A percentile compares a stretch with the other conserved stretches of the same genome.
Evolutionary conservation across 2,113 vertebrate species (phyloP).

Genomic region (Labeo catla): DNA sequence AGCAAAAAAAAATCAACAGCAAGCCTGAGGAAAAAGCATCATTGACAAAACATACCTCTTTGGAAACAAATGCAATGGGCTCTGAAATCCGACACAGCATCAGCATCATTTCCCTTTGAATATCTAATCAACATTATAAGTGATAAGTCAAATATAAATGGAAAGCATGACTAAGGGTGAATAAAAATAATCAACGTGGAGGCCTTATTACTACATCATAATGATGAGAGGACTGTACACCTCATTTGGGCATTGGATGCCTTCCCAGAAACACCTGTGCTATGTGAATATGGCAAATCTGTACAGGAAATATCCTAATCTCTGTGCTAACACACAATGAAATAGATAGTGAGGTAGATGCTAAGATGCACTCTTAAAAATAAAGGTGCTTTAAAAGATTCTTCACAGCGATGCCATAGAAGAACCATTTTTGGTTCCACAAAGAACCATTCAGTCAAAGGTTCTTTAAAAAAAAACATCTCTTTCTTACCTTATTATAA

Average conservation of each 20-base stretch:
- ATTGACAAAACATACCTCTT: slow-evolving; percentile 23
- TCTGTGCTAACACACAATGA: slow-evolving; percentile 32
- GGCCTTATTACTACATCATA: slow-evolving; percentile 17
- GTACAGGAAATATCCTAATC: slow-evolving; percentile 36
- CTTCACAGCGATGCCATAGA: no score
- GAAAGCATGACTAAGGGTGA: not conserved
- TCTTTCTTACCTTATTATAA: no score
- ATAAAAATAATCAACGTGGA: slow-evolving; percentile 39
- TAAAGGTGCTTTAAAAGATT: no score
- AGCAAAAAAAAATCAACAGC: not conserved
- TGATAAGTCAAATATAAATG: not conserved
- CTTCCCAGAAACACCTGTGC: slow-evolving; percentile 47
- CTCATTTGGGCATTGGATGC: slow-evolving; percentile 33
- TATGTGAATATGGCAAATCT: slow-evolving; percentile 8
- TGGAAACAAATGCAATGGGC: not conserved
- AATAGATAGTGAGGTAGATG: slow-evolving; percentile 23
- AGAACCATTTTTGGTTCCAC: no score
- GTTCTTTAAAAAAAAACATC: no score
- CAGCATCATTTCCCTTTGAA: slow-evolving; percentile 18
- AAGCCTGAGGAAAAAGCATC: not conserved
- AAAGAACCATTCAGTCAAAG: no score
- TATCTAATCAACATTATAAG: not conserved
- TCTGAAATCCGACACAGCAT: slow-evolving; percentile 15
- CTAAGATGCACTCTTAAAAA: not conserved
- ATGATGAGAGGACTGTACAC: not conserved